Conservation (phyloP, 1,140 invertebrate genomes). For the Hyles euphorbiae region DNA sequence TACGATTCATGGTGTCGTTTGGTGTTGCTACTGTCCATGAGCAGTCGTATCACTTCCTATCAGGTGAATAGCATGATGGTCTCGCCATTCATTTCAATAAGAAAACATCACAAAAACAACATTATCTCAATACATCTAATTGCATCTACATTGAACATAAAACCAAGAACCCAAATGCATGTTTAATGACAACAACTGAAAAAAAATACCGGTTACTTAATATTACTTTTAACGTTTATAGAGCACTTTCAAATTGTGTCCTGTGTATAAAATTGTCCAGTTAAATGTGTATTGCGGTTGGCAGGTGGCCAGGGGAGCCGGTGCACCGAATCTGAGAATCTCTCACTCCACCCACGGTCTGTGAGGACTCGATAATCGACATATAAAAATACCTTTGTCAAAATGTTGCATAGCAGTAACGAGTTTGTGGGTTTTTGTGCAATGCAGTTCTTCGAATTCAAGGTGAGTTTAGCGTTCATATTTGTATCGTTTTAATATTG, state of each 20-base stretch:
- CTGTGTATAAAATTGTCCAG: constrained; percentile 61
- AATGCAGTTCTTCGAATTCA: too few species aligned
- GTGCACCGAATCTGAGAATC: constrained; percentile 51
- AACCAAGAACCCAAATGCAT: not conserved
- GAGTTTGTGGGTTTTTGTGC: too few species aligned
- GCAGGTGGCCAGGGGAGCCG: constrained; percentile 48
- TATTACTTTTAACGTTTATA: constrained; percentile 62
- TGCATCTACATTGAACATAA: not conserved
- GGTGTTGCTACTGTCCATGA: too few species aligned
- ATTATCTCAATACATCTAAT: too few species aligned
- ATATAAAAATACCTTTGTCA: constrained; percentile 29
- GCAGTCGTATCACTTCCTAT: too few species aligned
- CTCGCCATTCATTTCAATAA: too few species aligned
- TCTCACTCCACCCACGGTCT: constrained; percentile 42
- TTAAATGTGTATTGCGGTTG: constrained; percentile 67
- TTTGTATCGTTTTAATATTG: too few species aligned
- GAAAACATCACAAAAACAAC: too few species aligned
- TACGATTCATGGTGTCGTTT: too few species aligned
- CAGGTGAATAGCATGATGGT: too few species aligned
- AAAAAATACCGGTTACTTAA: constrained; percentile 33
- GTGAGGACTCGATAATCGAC: constrained; percentile 46
- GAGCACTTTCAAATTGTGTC: constrained; percentile 66
- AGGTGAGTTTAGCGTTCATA: too few species aligned
- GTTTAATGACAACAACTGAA: constrained; percentile 20
- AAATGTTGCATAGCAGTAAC: too few species aligned